Evolutionary conservation across 2,113 vertebrate genomes (phyloP).

Genomic region (Prolemur simus): DNA sequence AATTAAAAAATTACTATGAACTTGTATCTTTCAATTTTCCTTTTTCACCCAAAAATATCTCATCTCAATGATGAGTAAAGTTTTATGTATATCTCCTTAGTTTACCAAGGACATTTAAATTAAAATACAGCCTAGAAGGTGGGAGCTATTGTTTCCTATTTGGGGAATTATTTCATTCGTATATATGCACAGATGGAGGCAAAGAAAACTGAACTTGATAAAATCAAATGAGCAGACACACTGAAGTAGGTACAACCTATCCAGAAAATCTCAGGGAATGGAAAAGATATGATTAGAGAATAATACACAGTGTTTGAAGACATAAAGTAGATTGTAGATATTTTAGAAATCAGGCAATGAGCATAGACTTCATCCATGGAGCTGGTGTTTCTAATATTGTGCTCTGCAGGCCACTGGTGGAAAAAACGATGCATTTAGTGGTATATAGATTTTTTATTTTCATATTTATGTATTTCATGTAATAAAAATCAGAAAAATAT

Average conservation of each 20-base stretch:
- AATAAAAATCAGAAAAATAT: not conserved
- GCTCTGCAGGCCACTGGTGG: not conserved
- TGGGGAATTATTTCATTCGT: not conserved
- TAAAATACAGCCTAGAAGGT: not conserved
- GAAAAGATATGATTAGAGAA: not conserved
- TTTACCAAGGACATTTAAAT: not conserved
- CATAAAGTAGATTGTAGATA: not conserved
- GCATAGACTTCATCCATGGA: not conserved
- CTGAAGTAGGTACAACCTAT: not conserved
- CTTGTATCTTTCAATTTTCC: not conserved
- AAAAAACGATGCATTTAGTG: not conserved
- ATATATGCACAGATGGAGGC: not conserved
- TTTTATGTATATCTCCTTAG: not conserved
- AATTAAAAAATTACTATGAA: not conserved
- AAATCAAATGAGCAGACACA: not conserved
- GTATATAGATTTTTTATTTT: not conserved
- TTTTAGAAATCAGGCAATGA: not conserved
- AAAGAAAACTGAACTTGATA: not conserved
- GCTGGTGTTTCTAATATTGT: not conserved
- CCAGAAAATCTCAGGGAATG: not conserved
- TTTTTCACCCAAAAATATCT: not conserved
- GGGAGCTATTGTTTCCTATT: not conserved
- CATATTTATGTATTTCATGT: not conserved
- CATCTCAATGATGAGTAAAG: not conserved
- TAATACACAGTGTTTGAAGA: not conserved